Percentiles rank a stretch among this genome's conserved stretches.
Evolutionary conservation across 2,888 invertebrate species (phyloP).

Genomic region (Steinernema scapterisci): DNA sequence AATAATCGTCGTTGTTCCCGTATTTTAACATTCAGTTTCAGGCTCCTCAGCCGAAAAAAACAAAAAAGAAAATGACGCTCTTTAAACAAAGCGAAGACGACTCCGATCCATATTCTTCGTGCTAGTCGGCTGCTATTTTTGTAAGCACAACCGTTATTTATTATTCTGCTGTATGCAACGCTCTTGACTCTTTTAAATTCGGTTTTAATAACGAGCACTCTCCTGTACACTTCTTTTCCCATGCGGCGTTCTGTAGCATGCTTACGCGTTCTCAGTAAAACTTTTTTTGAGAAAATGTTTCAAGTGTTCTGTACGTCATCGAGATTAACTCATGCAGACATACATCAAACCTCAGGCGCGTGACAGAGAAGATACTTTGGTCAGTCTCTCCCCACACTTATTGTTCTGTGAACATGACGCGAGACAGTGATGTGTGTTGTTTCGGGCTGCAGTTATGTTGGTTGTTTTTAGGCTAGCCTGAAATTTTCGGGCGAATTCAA

Average conservation of each 20-base stretch:
- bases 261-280: constrained; percentile 4
- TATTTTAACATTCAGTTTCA: neutral
- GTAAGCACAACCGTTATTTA: neutral
- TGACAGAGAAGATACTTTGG: too few relatives aligned
- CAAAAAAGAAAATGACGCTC: constrained; percentile 23
- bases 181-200: neutral
- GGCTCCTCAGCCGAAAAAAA: neutral
- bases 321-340: too few relatives aligned
- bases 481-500: too few relatives aligned
- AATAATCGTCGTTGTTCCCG: too few relatives aligned
- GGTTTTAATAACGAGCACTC: neutral
- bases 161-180: neutral
- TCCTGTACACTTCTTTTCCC: constrained; percentile 11
- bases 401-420: too few relatives aligned
- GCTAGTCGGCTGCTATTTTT: neutral
- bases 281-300: neutral
- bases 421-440: too few relatives aligned
- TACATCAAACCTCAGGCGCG: too few relatives aligned
- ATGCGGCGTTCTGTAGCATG: neutral
- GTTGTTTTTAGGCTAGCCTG: too few relatives aligned
- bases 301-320: too few relatives aligned
- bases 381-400: too few relatives aligned
- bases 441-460: too few relatives aligned
- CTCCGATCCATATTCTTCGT: neutral
- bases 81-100: neutral